phyloP scores from a whole-genome alignment of 2,113 vertebrate genomes.

The Prinia subflava region DNA sequence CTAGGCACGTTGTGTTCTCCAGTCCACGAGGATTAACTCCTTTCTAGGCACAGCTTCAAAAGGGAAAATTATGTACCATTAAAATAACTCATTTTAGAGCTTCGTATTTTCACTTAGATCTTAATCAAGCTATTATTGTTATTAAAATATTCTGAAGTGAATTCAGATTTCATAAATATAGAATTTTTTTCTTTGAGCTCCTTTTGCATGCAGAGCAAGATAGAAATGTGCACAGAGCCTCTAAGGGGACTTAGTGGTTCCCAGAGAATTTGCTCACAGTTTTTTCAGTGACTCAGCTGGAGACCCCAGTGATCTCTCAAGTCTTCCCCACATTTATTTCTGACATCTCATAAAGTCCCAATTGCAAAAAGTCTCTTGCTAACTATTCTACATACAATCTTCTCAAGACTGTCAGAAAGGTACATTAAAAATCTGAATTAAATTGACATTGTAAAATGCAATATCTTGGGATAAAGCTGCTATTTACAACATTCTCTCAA shows the following conservation, averaged over 20 bases:
- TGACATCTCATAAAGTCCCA: background rate
- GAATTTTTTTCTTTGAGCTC: background rate
- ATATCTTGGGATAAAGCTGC: background rate
- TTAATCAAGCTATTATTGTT: conserved; percentile 55
- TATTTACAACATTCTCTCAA: background rate
- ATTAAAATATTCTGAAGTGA: conserved; percentile 49
- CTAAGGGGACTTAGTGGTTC: background rate
- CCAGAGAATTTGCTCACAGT: conserved; percentile 1
- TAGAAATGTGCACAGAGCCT: background rate
- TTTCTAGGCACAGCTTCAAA: conserved; percentile 41
- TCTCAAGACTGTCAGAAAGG: background rate
- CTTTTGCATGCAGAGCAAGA: background rate
- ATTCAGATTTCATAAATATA: conserved; percentile 45
- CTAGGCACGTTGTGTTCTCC: background rate
- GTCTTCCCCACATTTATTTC: background rate
- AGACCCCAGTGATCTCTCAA: background rate
- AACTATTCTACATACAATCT: background rate
- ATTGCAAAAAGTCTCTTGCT: background rate
- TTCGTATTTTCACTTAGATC: conserved; percentile 30
- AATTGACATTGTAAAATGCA: background rate
- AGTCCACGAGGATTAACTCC: background rate
- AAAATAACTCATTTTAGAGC: conserved; percentile 9
- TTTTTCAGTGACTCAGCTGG: background rate
- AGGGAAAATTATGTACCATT: conserved; percentile 17
- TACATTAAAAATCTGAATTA: background rate